These are phyloP conservation scores for Carabus problematicus DNA, from an alignment of 2,888 invertebrate genomes.

Conservation along the genomic window DNA sequence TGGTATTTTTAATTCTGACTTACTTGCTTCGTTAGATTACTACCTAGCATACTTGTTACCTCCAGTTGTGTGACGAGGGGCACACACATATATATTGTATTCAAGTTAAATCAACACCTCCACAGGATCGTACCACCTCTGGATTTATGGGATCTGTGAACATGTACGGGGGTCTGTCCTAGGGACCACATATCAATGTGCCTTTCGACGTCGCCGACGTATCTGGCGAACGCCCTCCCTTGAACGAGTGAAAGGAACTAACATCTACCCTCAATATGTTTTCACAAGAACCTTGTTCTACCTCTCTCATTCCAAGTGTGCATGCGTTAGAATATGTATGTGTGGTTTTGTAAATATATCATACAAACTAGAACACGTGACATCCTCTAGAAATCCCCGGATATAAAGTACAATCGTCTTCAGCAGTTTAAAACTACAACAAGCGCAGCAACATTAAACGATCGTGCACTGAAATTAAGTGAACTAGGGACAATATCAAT, in stretches of 20 bases:
- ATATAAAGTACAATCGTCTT: constrained; percentile 11
- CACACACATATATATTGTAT: constrained; percentile 28
- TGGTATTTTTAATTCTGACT: too few relatives aligned
- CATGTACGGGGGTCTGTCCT: constrained; percentile 34
- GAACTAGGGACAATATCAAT: neutral
- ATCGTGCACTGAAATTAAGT: neutral
- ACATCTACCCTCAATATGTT: neutral
- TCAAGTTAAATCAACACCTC: too few relatives aligned
- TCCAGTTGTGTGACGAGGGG: constrained; percentile 19
- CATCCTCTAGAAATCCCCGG: neutral
- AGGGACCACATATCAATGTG: constrained; percentile 39
- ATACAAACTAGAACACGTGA: too few relatives aligned
- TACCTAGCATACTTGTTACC: too few relatives aligned
- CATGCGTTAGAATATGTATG: neutral
- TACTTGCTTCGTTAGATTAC: too few relatives aligned
- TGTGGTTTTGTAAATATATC: too few relatives aligned
- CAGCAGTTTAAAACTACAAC: neutral
- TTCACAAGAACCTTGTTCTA: too few relatives aligned
- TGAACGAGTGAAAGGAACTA: neutral
- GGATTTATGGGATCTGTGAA: constrained; percentile 39
- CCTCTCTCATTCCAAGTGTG: too few relatives aligned
- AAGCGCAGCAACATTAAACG: neutral
- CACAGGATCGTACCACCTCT: constrained; percentile 31
- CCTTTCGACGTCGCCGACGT: constrained; percentile 34
- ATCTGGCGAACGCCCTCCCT: constrained; percentile 33